These are phyloP conservation scores for Pelecanoides urinatrix DNA, from an alignment of 2,113 vertebrate genomes.

Conservation along the genomic window DNA sequence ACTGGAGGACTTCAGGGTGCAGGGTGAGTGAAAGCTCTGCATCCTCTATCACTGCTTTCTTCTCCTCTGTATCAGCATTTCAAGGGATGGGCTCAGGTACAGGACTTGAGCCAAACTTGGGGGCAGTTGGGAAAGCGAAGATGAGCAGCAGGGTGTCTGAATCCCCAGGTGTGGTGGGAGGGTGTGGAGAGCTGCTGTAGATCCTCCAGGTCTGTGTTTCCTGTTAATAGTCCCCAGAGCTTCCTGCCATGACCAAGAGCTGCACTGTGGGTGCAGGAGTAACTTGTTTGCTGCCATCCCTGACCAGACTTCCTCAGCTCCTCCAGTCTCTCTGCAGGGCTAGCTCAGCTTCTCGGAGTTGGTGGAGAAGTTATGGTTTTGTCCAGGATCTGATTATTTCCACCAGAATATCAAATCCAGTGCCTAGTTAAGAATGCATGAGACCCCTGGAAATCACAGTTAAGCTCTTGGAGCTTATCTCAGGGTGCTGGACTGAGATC, in stretches of 20 bases:
- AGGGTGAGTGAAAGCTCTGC: constrained; percentile 31
- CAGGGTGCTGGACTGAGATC: neutral
- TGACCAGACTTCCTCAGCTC: neutral
- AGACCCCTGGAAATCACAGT: neutral
- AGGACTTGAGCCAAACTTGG: neutral
- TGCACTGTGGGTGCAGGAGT: neutral
- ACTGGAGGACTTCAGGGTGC: constrained; percentile 68
- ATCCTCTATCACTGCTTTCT: neutral
- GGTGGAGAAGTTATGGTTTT: neutral
- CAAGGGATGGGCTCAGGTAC: neutral
- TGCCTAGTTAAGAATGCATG: neutral
- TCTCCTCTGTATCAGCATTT: neutral
- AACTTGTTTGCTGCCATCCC: neutral
- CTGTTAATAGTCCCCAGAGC: neutral
- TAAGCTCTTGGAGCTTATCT: neutral
- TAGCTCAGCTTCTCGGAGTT: neutral
- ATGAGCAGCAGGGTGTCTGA: neutral
- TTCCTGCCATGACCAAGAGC: neutral
- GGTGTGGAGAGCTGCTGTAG: neutral
- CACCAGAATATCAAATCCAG: neutral
- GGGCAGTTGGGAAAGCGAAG: neutral
- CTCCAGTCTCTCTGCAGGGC: neutral
- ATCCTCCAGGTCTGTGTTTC: neutral
- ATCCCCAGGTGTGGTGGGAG: neutral
- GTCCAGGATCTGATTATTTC: neutral